Evolutionary conservation across 2,113 vertebrate genomes (phyloP), one percentile per base, ranked within the genome.

Genomic region (Copsychus sechellarum): DNA sequence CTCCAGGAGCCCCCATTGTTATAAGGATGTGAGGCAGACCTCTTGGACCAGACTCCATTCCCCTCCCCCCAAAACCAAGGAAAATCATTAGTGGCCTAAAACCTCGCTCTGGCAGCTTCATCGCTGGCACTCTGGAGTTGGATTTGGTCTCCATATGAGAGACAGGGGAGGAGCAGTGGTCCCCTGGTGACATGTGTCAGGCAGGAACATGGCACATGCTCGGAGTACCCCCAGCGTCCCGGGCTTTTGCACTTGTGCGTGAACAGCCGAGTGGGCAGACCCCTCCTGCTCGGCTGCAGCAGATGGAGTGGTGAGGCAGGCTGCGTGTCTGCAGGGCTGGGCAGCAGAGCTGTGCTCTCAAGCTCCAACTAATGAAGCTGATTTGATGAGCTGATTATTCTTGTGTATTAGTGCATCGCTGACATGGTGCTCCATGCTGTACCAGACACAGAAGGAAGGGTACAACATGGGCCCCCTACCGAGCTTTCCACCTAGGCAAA

Each of bases 381-480:
- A 96, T 96, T 97, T 94, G 95, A 97, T 94, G 95, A 96, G 93
- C 95, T 96, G 95, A 97, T 97, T 96, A 94, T 97, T 97, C 88
- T 96, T 88, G 93, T 96, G 90, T 95, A 94, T 97, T 96, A 97
- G 92, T 82, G 84, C 71, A 3, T 94, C 25, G 50, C 88, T 94
- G 92, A 92, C 91, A 88, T 51, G 81, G 92, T 87, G 92, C 76
- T 95, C 90, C 80, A n/a, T 38, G 11, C 87, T 83, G 85, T 73
- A 95, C 74, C 72, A 91, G 93, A 67, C 70, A 45, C 92, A 89
- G 86, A 81, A 91, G 81, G 95, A 93, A 95, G 62, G 74, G 76
- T 88, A 86, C 53, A 56, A 87, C 84, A 84, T 2, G 14, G 81
- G 87, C 57, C 74, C 73, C 90, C 53, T 69, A 69, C 82, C 0